Percentiles rank a stretch among this genome's conserved stretches.
phyloP scores from a whole-genome alignment of 2,113 vertebrate genomes.

The Pedetes capensis region DNA sequence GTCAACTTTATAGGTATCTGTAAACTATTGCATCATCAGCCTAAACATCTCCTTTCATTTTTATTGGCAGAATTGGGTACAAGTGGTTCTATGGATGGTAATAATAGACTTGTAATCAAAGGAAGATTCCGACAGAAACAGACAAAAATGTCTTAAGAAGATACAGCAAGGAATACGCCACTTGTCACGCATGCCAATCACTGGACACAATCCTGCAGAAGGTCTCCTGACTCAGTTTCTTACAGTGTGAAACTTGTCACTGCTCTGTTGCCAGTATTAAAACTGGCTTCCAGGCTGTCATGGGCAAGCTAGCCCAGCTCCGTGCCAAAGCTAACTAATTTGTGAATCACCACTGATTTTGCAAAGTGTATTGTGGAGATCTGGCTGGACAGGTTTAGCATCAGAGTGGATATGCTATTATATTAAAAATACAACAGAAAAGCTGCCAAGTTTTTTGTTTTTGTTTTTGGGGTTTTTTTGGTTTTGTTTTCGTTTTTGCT shows the following conservation, averaged over 20 bases:
- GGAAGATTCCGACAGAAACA: constrained; percentile 99
- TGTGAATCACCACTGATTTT: constrained; percentile 81
- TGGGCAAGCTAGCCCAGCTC: constrained; percentile 98
- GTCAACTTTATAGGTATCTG: constrained; percentile 99
- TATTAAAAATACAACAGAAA: constrained; percentile 84
- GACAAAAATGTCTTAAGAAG: constrained; percentile 98
- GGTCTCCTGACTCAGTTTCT: constrained; percentile 97
- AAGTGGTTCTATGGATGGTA: constrained; percentile 57
- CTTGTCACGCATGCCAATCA: constrained; percentile 98
- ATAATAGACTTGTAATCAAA: constrained; percentile 95
- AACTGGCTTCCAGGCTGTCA: constrained; percentile 99
- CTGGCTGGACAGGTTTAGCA: constrained; percentile 83
- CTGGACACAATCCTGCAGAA: constrained; percentile 99
- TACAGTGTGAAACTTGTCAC: constrained; percentile 99
- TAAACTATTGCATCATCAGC: constrained; percentile 86
- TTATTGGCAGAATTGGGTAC: constrained; percentile 65
- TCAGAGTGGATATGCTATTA: constrained; percentile 79
- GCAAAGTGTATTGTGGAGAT: constrained; percentile 80
- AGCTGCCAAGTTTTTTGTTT: constrained; percentile 78
- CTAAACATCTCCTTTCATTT: neutral
- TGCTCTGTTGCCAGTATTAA: constrained; percentile 99
- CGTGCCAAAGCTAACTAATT: constrained; percentile 99
- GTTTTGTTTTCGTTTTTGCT: too few species aligned
- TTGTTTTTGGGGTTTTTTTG: too few species aligned
- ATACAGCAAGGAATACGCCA: constrained; percentile 88